Percentiles rank a stretch among this genome's conserved stretches.
Conservation (phyloP, 1,140 invertebrate species). For the Drosophila lowei region DNA sequence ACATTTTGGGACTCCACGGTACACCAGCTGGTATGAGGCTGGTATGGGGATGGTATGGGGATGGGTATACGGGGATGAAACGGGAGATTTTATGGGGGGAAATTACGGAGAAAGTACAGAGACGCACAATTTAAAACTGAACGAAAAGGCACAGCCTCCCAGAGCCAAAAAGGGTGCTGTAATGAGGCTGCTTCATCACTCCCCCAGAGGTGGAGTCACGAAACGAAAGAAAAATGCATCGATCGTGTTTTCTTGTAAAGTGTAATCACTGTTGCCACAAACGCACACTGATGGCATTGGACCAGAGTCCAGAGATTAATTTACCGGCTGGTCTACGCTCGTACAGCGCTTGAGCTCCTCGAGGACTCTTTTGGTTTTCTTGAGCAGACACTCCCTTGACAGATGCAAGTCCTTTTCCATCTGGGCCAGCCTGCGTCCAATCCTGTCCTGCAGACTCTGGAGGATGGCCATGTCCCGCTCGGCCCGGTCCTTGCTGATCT, state of each 20-base stretch:
- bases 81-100: too few relatives aligned
- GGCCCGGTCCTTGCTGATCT: conserved; percentile 19
- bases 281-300: too few relatives aligned
- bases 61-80: too few relatives aligned
- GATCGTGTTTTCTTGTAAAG: neutral
- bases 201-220: too few relatives aligned
- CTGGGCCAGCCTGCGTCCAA: conserved; percentile 25
- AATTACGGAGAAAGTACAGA: too few relatives aligned
- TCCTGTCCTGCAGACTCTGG: conserved; percentile 26
- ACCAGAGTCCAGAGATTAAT: neutral
- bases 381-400: neutral
- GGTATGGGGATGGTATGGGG: too few relatives aligned
- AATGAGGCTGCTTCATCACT: too few relatives aligned
- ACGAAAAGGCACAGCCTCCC: too few relatives aligned
- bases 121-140: too few relatives aligned
- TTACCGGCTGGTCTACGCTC: neutral
- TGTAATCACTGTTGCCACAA: neutral
- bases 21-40: too few relatives aligned
- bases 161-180: too few relatives aligned
- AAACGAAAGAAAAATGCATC: neutral
- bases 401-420: conserved; percentile 36
- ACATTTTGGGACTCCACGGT: too few relatives aligned
- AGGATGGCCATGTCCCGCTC: conserved; percentile 22
- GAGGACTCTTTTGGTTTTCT: neutral
- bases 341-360: neutral